Conservation (phyloP, 2,888 invertebrate genomes). For the Miltochrista miniata region DNA sequence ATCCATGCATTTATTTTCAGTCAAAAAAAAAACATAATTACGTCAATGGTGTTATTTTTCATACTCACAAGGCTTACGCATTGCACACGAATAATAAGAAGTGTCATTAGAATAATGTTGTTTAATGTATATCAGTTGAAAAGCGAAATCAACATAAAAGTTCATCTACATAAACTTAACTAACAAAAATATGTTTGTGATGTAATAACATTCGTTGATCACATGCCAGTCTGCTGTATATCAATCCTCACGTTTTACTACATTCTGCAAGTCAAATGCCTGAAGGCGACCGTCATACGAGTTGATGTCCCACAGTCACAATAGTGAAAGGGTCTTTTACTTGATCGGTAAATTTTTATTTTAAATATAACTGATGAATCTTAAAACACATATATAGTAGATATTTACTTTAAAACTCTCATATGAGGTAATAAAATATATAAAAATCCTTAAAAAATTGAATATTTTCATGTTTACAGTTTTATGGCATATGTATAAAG, state of each 20-base stretch:
- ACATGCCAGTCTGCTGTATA: conserved; percentile 40
- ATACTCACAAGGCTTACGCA: too few relatives aligned
- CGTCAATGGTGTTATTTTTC: neutral
- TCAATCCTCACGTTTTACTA: conserved; percentile 42
- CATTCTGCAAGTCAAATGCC: conserved; percentile 12
- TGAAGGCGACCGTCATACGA: conserved; percentile 5
- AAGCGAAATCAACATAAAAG: conserved; percentile 41
- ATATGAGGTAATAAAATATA: too few relatives aligned
- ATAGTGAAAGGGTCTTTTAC: neutral
- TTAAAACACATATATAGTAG: too few relatives aligned
- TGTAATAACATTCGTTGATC: conserved; percentile 30
- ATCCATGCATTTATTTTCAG: too few relatives aligned
- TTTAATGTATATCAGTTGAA: conserved; percentile 15
- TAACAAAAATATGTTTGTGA: conserved; percentile 41
- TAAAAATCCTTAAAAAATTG: too few relatives aligned
- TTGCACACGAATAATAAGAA: neutral
- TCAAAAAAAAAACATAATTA: too few relatives aligned
- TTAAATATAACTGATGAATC: too few relatives aligned
- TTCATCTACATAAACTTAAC: conserved; percentile 30
- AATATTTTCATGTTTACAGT: too few relatives aligned
- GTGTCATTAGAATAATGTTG: neutral
- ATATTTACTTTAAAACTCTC: too few relatives aligned
- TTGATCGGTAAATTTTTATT: too few relatives aligned
- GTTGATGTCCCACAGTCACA: neutral
- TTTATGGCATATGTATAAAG: too few relatives aligned